These are phyloP conservation scores for Oncorhynchus kisutch DNA, from an alignment of 2,113 vertebrate genomes.

Conservation along the genomic window DNA sequence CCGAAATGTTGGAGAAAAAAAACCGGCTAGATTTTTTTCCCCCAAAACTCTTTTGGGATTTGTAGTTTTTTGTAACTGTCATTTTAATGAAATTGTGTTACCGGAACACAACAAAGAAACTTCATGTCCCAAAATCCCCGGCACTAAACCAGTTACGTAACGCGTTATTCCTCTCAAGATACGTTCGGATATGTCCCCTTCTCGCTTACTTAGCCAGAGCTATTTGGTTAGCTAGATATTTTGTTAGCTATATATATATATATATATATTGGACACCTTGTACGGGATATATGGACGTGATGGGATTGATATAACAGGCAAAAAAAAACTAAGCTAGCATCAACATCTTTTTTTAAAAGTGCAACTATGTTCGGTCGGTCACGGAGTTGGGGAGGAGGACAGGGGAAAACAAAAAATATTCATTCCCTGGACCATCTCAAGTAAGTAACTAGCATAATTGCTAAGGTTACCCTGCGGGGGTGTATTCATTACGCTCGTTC, in stretches of 20 bases:
- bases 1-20: neutral
- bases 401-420: constrained; percentile 86
- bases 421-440: constrained; percentile 96
- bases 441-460: constrained; percentile 76
- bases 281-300: constrained; percentile 46
- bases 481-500: too few species aligned
- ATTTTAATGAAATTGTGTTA: neutral
- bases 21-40: too few species aligned
- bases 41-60: neutral
- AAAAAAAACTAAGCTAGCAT: constrained; percentile 5
- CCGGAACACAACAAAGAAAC: neutral
- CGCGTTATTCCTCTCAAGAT: constrained; percentile 2
- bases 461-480: constrained; percentile 47
- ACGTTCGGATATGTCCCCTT: constrained; percentile 28
- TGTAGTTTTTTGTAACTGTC: constrained; percentile 48
- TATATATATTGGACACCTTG: neutral
- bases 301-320: constrained; percentile 48
- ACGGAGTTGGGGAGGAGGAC: constrained; percentile 92
- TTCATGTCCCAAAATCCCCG: constrained; percentile 45
- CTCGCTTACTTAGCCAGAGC: neutral
- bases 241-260: too few species aligned
- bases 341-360: neutral
- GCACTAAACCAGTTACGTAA: constrained; percentile 33
- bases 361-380: constrained; percentile 91
- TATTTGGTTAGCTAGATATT: constrained; percentile 56